Evolutionary conservation across 2,797 vertebrate genomes (phyloP), one percentile per base, ranked within the genome.

Genomic region (Lates japonicus): DNA sequence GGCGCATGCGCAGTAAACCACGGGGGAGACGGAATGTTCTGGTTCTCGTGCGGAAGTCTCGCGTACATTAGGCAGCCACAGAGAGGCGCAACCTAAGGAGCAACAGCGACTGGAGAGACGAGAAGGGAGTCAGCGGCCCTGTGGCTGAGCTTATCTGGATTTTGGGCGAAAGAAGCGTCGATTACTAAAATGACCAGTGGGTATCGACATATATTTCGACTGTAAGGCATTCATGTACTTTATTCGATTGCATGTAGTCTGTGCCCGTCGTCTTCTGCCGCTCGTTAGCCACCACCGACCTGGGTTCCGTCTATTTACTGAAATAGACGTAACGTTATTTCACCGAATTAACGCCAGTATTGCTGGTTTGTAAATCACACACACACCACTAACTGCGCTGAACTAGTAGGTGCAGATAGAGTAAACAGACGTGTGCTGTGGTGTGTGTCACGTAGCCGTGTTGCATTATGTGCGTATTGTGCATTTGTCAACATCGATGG

Each of bases 161-260:
- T 81, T 78, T 14, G 59, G 78, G 76, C 14, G 72, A 86, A 51
- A 75, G 74, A 87, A 83, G 78, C 84, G 57, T 60, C 81, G 58
- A 64, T 64, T 84, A 57, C n/a, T 78, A 92, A 87, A 90, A 95
- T 95, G 95, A 95, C 95, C 81, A 94, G 95, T 95, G 89, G 82
- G 95, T 95, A 94, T 91, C 80, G 62, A 81, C 78, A 65, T 75
- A 70, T 90, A 49, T 79, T 74, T 55, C 25, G 11, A 64, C 61
- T 85, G 78, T 85, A 78, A 87, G 81, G 66, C 76, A 55, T 84
- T 66, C n/a, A 54, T 72, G 70, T 77, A 60, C 58, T 87, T 69
- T 16, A 59, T 14, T 69, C 9, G 60, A 10, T 42, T 75, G 78
- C 74, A 75, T 81, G 83, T 63, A 1, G 67, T 77, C 6, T 39